A percentile compares a stretch with the other conserved stretches of the same genome.
phyloP scores from a whole-genome alignment of 2,888 invertebrate species.

The Drosophila yooni region DNA sequence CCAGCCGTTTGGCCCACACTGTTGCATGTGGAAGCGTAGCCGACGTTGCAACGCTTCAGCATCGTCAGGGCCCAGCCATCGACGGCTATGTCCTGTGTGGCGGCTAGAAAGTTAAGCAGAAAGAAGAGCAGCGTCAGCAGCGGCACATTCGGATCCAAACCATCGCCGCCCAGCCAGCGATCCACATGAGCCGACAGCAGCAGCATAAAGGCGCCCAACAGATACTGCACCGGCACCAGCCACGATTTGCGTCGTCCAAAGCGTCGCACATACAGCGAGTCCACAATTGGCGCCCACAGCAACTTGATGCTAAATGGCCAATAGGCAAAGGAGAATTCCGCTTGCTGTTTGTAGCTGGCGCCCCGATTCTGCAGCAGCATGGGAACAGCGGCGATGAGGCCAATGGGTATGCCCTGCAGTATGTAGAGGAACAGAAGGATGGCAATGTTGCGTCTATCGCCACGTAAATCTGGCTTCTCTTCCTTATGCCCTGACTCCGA shows the following conservation, averaged over 20 bases:
- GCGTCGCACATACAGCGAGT: conserved; percentile 92
- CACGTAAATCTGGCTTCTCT: conserved; percentile 86
- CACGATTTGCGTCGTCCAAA: conserved; percentile 98
- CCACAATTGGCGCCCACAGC: conserved; percentile 99
- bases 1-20: conserved; percentile 99
- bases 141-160: conserved; percentile 88
- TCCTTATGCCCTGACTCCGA: conserved; percentile 58
- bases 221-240: conserved; percentile 97
- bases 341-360: conserved; percentile 97
- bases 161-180: conserved; percentile 90
- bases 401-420: conserved; percentile 97
- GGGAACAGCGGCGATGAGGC: conserved; percentile 96
- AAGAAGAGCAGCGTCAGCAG: conserved; percentile 95
- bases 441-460: conserved; percentile 92
- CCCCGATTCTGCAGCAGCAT: conserved; percentile 97
- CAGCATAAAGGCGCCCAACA: conserved; percentile 96
- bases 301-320: conserved; percentile 98
- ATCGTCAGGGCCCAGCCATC: conserved; percentile 99
- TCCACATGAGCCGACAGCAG: conserved; percentile 91
- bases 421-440: conserved; percentile 96
- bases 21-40: conserved; percentile 99
- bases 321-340: conserved; percentile 95
- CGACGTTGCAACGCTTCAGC: conserved; percentile 98
- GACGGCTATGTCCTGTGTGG: conserved; percentile 99
- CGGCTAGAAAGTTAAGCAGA: conserved; percentile 96